These are phyloP conservation scores for Philhelius pedissequus DNA, from an alignment of 2,888 invertebrate genomes.

Conservation along the genomic window DNA sequence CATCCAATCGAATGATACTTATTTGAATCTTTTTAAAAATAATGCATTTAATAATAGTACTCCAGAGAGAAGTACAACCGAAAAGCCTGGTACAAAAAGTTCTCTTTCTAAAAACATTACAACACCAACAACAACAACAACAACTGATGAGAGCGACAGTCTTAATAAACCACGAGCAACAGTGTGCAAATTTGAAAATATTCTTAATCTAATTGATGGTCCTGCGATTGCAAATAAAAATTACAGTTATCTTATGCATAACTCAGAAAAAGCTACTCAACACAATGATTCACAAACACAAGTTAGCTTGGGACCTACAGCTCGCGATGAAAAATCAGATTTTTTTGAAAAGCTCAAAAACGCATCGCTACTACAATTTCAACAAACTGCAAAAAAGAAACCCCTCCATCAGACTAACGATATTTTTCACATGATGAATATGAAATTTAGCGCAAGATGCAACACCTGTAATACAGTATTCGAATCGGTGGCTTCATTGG, in stretches of 20 bases:
- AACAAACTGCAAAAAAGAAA: neutral
- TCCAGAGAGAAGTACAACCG: slow-evolving; percentile 24
- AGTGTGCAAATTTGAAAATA: slow-evolving; percentile 36
- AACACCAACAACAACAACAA: neutral
- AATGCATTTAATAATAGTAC: slow-evolving; percentile 37
- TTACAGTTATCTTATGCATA: neutral
- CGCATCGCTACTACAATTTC: slow-evolving; percentile 19
- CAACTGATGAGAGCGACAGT: slow-evolving; percentile 1
- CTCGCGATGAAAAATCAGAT: slow-evolving; percentile 16
- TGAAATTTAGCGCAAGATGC: slow-evolving; percentile 75
- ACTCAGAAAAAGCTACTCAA: neutral
- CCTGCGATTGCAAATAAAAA: neutral
- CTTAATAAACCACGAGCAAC: neutral
- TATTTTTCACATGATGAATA: slow-evolving; percentile 15
- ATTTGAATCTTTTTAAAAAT: slow-evolving; percentile 21
- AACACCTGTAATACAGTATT: slow-evolving; percentile 75
- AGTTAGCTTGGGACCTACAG: neutral
- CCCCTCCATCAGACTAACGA: neutral
- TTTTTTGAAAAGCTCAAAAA: slow-evolving; percentile 50
- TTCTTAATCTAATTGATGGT: slow-evolving; percentile 38
- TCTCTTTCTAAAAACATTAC: neutral
- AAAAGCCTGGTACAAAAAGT: neutral
- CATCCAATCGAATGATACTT: neutral
- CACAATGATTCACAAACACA: neutral
- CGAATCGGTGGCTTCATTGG: slow-evolving; percentile 74